Base-by-base conservation (phyloP, 2,888 invertebrate genomes). In the Heteropelma amictum region DNA sequence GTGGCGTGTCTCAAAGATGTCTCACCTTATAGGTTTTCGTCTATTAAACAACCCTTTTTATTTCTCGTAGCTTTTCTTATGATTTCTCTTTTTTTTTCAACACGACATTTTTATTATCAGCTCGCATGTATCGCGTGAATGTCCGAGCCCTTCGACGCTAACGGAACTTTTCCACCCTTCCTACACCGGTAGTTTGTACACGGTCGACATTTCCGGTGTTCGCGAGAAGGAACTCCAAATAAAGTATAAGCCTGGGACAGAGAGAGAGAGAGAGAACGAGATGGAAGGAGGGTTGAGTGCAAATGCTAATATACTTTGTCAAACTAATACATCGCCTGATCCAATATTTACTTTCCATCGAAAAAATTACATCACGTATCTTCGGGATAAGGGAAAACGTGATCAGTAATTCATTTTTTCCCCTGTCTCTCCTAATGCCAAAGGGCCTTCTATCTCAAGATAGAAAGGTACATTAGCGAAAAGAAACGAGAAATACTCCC, bases 201-300 rank as follows among this genome's bases (percentile, higher is more conserved):
- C 53, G 35, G 19, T 26, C 14, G 42, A 65, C 42, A 72, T 58
- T 65, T 72, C 65, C 72, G 58, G 60, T 58, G 19, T 30, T 45
- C 53, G 21, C 58, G 42, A 38, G 7, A 14, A 58, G 47, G 56
- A 38, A 19, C 40, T 28, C 28, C 28, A 10, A 19, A 14, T 12
- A 14, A 10, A 42, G 19, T 10, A 19, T 19, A 19, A 42, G 19
- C n/a, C 1, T 12, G 12, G 12, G 30, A 30, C 8, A 17, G 45
- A 54, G 45, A 21, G 12, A 47, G 33, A 47, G 14, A 33, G 49
- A 26, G 63, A 42, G 23, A 28, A 14, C 8, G 23, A 54, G 64
- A 45, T 42, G 21, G 30, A 42, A n/a, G 8, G 10, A 17, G 26
- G 38, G 26, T 63, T 38, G 19, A 51, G 49, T 51, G n/a, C n/a